Evolutionary conservation across 2,113 vertebrate species (phyloP), one percentile per base, ranked within the genome.

Genomic region (Bagarius yarrelli): DNA sequence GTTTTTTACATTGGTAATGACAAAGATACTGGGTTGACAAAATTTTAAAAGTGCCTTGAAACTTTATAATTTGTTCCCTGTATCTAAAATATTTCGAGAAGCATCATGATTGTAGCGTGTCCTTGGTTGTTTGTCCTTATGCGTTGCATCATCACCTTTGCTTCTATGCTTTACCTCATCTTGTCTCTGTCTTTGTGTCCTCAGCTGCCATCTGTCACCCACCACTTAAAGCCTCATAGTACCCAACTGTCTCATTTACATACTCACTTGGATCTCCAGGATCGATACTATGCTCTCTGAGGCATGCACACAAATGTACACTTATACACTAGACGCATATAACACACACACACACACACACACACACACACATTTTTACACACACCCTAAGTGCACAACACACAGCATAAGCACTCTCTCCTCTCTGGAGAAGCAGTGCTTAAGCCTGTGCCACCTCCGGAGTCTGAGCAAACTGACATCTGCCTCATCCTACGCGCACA

Each of bases 401-500:
- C 25, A 50, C 57, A 63, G 69, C 79, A 34, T 52, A 80, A 52
- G 32, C 30, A 60, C 63, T 25, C 80, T 81, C 50, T 66, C 50
- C 25, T 66, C 73, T 72, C 73, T 59, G 63, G 81, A 70, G 81
- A 69, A 82, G 50, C 78, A 63, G 72, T 56, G 78, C 73, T 84
- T 63, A 81, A 76, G 78, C 83, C 75, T 71, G 18, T 70, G 63
- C 78, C 73, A 72, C 64, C 78, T 75, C 78, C 47, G 30, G 72
- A 77, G 78, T 36, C 78, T 76, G 71, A 75, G 71, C 78, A 76
- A 80, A 76, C 78, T 71, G 83, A 76, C 83, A 84, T 84, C 83
- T 84, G 83, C 73, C 56, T 80, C 72, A 71, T 40, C 74, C 73
- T 71, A 72, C 79, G 70, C 60, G 82, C 60, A 63, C 47, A 75